Base-by-base conservation (phyloP, 2,888 invertebrate species). In the Diarsia rubi region DNA sequence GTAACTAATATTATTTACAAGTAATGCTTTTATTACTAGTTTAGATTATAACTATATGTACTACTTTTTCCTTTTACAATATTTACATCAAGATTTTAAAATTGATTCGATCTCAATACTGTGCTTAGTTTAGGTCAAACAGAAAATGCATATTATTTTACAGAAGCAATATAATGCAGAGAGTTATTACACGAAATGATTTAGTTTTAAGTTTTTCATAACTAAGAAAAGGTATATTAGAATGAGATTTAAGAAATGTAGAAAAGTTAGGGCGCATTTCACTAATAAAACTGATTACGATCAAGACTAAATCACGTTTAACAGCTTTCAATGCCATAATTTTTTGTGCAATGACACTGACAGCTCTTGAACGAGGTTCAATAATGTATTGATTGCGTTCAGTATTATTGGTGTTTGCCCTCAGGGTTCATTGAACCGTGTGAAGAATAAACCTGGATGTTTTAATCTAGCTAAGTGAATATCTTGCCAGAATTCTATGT, bases 21-120 rank as follows among this genome's bases (percentile, higher is more conserved):
- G 31, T 72, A 79, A 52, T 54, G 11, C 16, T 69, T 69, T 81
- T 69, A 65, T 60, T 47, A 5, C 24, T 64, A 44, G n/a, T 45
- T 80, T 49, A 62, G 37, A 37, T 69, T 78, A 69, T 27, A 62
- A 31, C 3, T 71, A 44, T 79, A 79, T 63, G 44, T 54, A 65
- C 42, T 63, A 9, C 11, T 44, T 65, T 60, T 44, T 31, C 31
- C 1, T 81, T 67, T 16, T 19, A 47, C 64, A 78, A 75, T 63
- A 45, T 5, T 45, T 16, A 49, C 49, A 68, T n/a, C 14, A 71
- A 47, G 21, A 66, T 76, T 69, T 67, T 67, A 24, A 64, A 71
- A 67, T 71, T 78, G 16, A 62, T 62, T 68, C 59, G 79, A 78
- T 80, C 79, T 80, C 83, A 83, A 68, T 78, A 79, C 62, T 70